Base-by-base conservation (phyloP, 2,888 invertebrate species). In the Mellilla xanthometata region DNA sequence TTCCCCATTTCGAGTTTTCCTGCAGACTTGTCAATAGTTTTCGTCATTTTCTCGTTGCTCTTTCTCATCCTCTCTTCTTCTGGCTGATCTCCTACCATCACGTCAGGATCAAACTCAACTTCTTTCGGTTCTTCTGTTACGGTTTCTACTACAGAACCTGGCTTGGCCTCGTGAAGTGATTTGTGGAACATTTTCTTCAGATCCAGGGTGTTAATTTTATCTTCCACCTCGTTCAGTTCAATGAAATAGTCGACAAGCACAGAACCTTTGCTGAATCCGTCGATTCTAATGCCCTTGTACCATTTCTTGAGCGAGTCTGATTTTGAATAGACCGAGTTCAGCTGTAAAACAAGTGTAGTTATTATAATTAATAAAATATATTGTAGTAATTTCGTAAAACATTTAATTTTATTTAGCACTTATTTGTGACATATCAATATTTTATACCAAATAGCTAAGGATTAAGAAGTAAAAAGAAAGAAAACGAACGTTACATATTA, bases 171-270 rank as follows among this genome's bases (percentile, higher is more conserved):
- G 29, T 89, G 77, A 29, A 94, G 82, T 22, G 93, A 91, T 58
- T 91, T 92, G 60, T 93, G 93, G 75, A 94, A 93, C 61, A 93
- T 80, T 51, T 92, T 91, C 65, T 94, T 95, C 35, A 96, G 91
- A 71, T 95, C 94, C 44, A 91, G 68, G 0, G 95, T 95, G 60
- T 95, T 92, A 9, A 95, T 90, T 63, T 91, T 92, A 42, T 92
- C 90, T 28, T 92, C 93, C 2, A 96, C 90, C 59, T 96, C 94
- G 56, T 93, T 93, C 47, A 97, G 77, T 81, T 96, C 96, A 9
- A 97, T 94, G 58, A 96, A 94, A 72, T 96, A 97, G 75, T 97
- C 97, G 8, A 97, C 97, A 9, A 97, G 87, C 32, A 97, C 94
- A 59, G 96, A 96, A 43, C 97, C 97, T 72, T 95, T 92, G 69